Percentiles rank a stretch among this genome's conserved stretches.
Evolutionary conservation across 2,888 invertebrate species (phyloP).

Genomic region (Acanthococcus lagerstroemiae): DNA sequence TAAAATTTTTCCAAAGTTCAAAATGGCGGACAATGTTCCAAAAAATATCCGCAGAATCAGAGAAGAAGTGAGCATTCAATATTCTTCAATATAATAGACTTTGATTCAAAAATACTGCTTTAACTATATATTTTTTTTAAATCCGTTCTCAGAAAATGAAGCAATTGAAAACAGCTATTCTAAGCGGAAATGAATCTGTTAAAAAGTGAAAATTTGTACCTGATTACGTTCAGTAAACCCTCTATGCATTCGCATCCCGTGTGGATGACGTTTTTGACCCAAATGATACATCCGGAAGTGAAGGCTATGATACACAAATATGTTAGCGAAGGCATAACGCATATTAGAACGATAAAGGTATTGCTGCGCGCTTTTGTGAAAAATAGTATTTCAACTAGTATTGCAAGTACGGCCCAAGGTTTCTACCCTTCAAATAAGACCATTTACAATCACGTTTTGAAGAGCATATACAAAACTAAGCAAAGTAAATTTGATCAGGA

Average conservation of each 20-base stretch:
- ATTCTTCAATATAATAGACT: neutral
- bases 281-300: neutral
- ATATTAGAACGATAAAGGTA: neutral
- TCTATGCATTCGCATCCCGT: neutral
- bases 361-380: neutral
- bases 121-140: neutral
- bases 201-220: neutral
- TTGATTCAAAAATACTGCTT: neutral
- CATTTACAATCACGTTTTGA: neutral
- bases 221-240: neutral
- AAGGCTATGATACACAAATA: neutral
- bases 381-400: neutral
- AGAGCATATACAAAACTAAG: neutral
- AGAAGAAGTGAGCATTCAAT: neutral
- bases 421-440: neutral
- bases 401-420: neutral
- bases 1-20: neutral
- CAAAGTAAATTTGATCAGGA: neutral
- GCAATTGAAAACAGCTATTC: neutral
- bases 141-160: neutral
- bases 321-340: neutral
- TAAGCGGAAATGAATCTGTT: neutral
- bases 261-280: neutral
- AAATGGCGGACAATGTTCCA: neutral
- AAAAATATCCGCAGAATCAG: constrained; percentile 4